Base-by-base conservation (phyloP, 2,888 invertebrate genomes). In the Morpho achilles region DNA sequence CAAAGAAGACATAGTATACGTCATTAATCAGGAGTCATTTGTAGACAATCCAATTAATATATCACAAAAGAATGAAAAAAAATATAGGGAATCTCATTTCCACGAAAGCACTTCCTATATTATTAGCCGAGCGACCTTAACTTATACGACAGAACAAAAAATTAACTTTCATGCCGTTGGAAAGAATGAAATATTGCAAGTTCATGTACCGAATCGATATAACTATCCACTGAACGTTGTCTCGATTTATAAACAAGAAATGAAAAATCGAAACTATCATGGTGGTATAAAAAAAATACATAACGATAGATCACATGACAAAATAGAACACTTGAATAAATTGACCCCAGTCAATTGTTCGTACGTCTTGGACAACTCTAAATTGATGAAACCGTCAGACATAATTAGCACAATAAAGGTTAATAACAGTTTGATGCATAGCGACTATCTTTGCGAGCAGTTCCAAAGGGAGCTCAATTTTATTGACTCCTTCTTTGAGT, bases 401-500 rank as follows among this genome's bases (percentile, higher is more conserved):
- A 78, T 89, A 75, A 89, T 90, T 73, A 84, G 82, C 67, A 77
- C 83, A 77, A 84, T 89, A 72, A 79, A 76, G 70, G 73, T 82
- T 70, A 81, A 80, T 71, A 79, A 73, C 58, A 74, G 74, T 52
- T 67, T 86, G 63, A 73, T 86, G 67, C 82, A 77, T 62, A 79
- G 72, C 54, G 84, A 85, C 68, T 82, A 76, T 67, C 78, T 86
- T 43, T 80, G 82, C 66, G 87, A 87, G 64, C 87, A 90, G 75
- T 90, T 90, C 68, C 82, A 88, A 65, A 75, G 82, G 45, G 90
- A 90, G 69, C 81, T 90, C 7, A 84, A 87, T 71, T 90, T 90
- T 71, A 87, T 90, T 54, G 90, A 90, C 76, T 88, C 90, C 1
- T 90, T 90, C 75, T 85, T 88, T 67, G 90, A 88, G 69, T 90